These are phyloP conservation scores for Malurus splendens DNA, from an alignment of 2,797 vertebrate species.

Conservation along the genomic window DNA sequence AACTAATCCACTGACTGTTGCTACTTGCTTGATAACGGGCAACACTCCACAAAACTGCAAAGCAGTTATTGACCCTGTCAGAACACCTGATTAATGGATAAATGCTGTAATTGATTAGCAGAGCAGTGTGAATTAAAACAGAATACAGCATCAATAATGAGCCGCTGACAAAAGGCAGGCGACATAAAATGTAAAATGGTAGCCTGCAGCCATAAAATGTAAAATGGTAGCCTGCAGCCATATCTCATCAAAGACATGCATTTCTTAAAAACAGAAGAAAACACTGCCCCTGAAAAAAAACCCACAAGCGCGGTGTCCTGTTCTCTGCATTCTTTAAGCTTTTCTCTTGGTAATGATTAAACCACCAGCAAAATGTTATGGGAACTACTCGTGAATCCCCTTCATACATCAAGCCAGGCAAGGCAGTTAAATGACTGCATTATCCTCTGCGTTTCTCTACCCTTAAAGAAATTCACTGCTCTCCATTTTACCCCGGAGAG, in stretches of 20 bases:
- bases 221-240: constrained; percentile 89
- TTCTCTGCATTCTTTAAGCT: constrained; percentile 71
- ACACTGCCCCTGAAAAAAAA: constrained; percentile 10
- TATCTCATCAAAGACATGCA: constrained; percentile 89
- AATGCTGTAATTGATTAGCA: constrained; percentile 95
- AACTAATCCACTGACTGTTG: constrained; percentile 69
- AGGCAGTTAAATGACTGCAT: constrained; percentile 83
- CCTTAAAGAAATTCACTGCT: constrained; percentile 53
- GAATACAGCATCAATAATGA: constrained; percentile 90
- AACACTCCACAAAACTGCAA: constrained; percentile 78
- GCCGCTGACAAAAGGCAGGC: constrained; percentile 81
- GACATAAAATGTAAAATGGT: constrained; percentile 91
- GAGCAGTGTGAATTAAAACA: constrained; percentile 91
- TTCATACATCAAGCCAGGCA: constrained; percentile 84
- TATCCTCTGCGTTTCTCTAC: constrained; percentile 73
- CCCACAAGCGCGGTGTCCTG: constrained; percentile 71
- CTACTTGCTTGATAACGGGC: constrained; percentile 72
- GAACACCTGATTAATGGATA: constrained; percentile 95
- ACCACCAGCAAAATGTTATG: constrained; percentile 87
- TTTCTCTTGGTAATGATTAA: constrained; percentile 92
- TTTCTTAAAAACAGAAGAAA: constrained; percentile 64
- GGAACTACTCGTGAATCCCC: constrained; percentile 80
- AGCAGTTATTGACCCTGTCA: constrained; percentile 89
- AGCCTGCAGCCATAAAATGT: constrained; percentile 90
- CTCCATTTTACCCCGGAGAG: constrained; percentile 30